phyloP scores from a whole-genome alignment of 2,888 invertebrate species.

The Stenotaenia linearis region DNA sequence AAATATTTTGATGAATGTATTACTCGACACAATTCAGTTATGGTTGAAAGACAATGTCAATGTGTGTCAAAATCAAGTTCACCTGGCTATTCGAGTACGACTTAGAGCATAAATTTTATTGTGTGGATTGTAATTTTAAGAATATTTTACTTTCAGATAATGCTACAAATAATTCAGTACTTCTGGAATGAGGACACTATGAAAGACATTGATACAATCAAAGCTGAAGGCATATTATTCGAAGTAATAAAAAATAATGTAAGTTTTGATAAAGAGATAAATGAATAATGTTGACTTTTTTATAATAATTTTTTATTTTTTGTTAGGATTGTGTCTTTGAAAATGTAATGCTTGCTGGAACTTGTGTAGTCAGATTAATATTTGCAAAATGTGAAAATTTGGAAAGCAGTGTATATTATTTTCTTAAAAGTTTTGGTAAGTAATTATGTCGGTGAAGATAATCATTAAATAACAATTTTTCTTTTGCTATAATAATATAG shows the following conservation, averaged over 20 bases:
- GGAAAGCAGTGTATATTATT: neutral
- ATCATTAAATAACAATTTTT: neutral
- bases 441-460: neutral
- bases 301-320: neutral
- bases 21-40: neutral
- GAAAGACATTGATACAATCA: neutral
- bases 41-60: neutral
- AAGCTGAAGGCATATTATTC: neutral
- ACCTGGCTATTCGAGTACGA: constrained; percentile 1
- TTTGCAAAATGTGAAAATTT: neutral
- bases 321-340: constrained; percentile 9
- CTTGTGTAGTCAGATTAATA: neutral
- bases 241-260: neutral
- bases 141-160: too few species aligned
- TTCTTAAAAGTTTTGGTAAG: neutral
- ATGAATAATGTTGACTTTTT: neutral
- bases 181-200: neutral
- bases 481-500: neutral
- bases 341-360: constrained; percentile 18
- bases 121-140: too few species aligned
- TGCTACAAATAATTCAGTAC: neutral
- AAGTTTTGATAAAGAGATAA: neutral
- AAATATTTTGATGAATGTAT: neutral
- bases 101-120: too few species aligned
- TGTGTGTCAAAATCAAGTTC: neutral